Evolutionary conservation across 2,113 vertebrate genomes (phyloP), one percentile per base, ranked within the genome.

Genomic region (Sardina pilchardus): DNA sequence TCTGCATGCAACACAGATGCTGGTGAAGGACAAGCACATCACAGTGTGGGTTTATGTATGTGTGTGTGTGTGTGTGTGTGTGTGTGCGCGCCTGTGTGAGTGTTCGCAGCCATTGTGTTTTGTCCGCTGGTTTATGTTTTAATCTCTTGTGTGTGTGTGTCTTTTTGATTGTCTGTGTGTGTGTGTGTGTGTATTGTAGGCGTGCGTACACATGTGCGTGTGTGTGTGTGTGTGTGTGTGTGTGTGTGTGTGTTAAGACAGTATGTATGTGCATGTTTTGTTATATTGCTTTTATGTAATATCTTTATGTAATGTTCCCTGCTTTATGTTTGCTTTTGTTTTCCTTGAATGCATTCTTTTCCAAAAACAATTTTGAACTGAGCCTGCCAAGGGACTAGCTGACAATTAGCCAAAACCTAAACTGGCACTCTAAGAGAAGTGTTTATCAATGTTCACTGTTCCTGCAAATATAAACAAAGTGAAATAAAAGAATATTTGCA

Each of bases 171-270:
- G 12, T 36, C 1, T 75, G 67, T 75, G 30, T 36, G 53, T 84
- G 44, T 63, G 53, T 83, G 50, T 83, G 82, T 83, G 26, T 56
- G 26, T 34, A 42, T 42, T 42, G 67, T 75, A 1, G 7, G 30
- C 78, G 42, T 43, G 81, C 26, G 82, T 84, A 63, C 36, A 10
- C 26, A 24, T 67, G 67, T 53, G 45, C 83, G 82, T 78, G 36
- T 80, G 82, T 80, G 48, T 43, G 48, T 81, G 42, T 81, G 71
- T 36, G n/a, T 63, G n/a, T 81, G 36, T 42, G 71, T 83, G 39
- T 47, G 50, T 63, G 8, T 50, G 44, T 30, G 56, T 83, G 63
- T 75, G 14, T 78, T 34, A 36, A 36, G 17, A 78, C 30, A 36
- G 34, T 75, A 34, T 75, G 10, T 16, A 34, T 71, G n/a, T 34